These are phyloP conservation scores for Drosophila orena DNA, from an alignment of 1,140 invertebrate genomes.

Conservation along the genomic window DNA sequence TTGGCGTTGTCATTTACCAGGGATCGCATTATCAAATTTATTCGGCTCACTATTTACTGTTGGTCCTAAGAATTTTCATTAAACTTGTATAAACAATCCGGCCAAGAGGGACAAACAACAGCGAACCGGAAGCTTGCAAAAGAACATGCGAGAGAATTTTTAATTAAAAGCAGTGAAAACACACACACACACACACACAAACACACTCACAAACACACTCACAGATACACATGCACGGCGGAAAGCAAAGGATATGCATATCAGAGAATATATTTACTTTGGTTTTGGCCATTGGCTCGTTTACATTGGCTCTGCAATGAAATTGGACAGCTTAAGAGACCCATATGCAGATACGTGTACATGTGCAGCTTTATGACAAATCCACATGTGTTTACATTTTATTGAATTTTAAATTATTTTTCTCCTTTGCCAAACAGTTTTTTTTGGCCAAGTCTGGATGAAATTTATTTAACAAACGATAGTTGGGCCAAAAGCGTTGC, in stretches of 20 bases:
- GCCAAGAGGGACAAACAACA: constrained; percentile 33
- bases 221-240: constrained; percentile 12
- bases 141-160: constrained; percentile 55
- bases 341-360: neutral
- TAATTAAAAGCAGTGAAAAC: constrained; percentile 59
- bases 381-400: constrained; percentile 8
- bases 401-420: constrained; percentile 17
- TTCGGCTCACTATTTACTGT: constrained; percentile 48
- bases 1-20: constrained; percentile 12
- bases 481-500: neutral
- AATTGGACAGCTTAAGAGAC: constrained; percentile 59
- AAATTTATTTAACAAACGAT: constrained; percentile 8
- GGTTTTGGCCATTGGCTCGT: constrained; percentile 47
- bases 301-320: constrained; percentile 51
- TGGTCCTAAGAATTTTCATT: constrained; percentile 59
- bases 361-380: constrained; percentile 22
- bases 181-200: constrained; percentile 11
- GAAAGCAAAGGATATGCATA: constrained; percentile 8
- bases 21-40: constrained; percentile 32
- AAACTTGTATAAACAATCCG: constrained; percentile 49
- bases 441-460: neutral
- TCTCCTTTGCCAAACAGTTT: neutral
- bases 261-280: constrained; percentile 20
- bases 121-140: constrained; percentile 22
- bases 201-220: constrained; percentile 2